phyloP scores from a whole-genome alignment of 2,888 invertebrate genomes.

The Trileptium ribeirensis region DNA sequence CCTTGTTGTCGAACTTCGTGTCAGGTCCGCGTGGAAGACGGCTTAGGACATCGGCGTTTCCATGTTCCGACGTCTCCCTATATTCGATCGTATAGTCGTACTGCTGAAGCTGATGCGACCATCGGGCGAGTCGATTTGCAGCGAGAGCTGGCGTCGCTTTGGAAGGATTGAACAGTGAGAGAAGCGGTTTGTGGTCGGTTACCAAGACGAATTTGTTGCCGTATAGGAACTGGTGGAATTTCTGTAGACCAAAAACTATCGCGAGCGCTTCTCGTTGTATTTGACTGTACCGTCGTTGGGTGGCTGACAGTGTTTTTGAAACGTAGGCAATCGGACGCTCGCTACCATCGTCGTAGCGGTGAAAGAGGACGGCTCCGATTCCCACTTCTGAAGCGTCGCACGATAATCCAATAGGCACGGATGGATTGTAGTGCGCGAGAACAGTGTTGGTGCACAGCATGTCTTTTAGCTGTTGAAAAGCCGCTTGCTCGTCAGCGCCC shows the following conservation, averaged over 20 bases:
- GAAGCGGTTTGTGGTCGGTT: slow-evolving; percentile 53
- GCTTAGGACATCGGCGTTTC: slow-evolving; percentile 43
- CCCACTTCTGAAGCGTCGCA: slow-evolving; percentile 47
- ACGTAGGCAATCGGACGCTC: slow-evolving; percentile 40
- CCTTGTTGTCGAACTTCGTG: not conserved
- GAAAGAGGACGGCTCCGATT: slow-evolving; percentile 36
- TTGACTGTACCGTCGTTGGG: slow-evolving; percentile 41
- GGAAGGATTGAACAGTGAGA: slow-evolving; percentile 39
- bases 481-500: not conserved
- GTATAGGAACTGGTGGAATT: slow-evolving; percentile 51
- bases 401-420: slow-evolving; percentile 40
- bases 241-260: slow-evolving; percentile 49
- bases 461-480: slow-evolving; percentile 35
- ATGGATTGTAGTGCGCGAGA: slow-evolving; percentile 37
- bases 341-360: slow-evolving; percentile 43
- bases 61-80: slow-evolving; percentile 36
- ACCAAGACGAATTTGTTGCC: slow-evolving; percentile 50
- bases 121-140: slow-evolving; percentile 41
- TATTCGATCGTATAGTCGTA: slow-evolving; percentile 45
- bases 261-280: slow-evolving; percentile 45
- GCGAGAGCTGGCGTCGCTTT: slow-evolving; percentile 39
- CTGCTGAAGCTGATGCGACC: slow-evolving; percentile 42
- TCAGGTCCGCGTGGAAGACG: slow-evolving; percentile 32
- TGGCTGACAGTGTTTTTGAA: slow-evolving; percentile 49
- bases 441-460: too few species aligned